phyloP scores from a whole-genome alignment of 2,888 invertebrate genomes.

The Aporophyla nigra region DNA sequence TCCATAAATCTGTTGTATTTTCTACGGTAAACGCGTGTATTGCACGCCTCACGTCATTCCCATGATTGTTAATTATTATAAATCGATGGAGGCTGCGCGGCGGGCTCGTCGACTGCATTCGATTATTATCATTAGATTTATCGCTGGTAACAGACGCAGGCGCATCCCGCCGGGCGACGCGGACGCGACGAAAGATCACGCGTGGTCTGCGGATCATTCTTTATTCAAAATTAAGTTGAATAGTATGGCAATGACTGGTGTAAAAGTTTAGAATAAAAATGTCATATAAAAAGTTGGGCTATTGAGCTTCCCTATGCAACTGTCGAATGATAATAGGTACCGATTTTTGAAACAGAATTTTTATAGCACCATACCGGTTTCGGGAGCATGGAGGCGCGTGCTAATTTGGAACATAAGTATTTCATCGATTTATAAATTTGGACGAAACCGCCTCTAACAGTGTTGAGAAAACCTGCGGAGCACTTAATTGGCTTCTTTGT shows the following conservation, averaged over 20 bases:
- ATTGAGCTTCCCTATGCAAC: constrained; percentile 22
- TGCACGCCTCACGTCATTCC: constrained; percentile 81
- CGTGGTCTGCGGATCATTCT: constrained; percentile 34
- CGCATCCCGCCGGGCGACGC: constrained; percentile 53
- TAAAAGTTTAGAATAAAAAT: constrained; percentile 2
- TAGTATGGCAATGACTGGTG: background rate
- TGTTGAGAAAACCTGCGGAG: background rate
- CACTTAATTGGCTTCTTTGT: background rate
- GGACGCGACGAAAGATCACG: constrained; percentile 57
- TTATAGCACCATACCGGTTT: constrained; percentile 24
- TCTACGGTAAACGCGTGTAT: constrained; percentile 77
- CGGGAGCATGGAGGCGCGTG: background rate
- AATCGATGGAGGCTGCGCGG: constrained; percentile 77
- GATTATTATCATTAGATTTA: constrained; percentile 87
- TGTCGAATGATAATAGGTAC: constrained; percentile 21
- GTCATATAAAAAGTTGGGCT: background rate
- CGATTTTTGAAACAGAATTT: constrained; percentile 28
- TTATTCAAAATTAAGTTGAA: constrained; percentile 44
- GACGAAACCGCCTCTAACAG: background rate
- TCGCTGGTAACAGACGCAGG: constrained; percentile 71
- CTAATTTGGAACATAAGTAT: constrained; percentile 11
- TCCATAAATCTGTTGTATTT: constrained; percentile 62
- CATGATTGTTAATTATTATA: constrained; percentile 86
- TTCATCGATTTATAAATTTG: background rate
- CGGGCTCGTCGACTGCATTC: constrained; percentile 75